These are phyloP conservation scores for Karalla daura DNA, from an alignment of 2,797 vertebrate genomes.

Conservation along the genomic window DNA sequence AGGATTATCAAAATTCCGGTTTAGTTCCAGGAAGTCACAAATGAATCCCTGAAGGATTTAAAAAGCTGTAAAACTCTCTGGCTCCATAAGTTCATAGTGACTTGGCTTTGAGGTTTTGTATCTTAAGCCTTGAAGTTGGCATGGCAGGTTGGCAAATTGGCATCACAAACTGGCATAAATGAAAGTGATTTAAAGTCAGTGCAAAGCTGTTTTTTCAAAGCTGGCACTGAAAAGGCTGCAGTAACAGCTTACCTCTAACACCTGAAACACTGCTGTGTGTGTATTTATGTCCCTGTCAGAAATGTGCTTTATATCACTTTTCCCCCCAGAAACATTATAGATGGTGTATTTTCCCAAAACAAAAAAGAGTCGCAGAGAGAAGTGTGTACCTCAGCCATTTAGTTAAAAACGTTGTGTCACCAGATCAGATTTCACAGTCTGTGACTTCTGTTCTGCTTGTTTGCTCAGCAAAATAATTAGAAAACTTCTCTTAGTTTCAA, in stretches of 20 bases:
- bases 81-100: constrained; percentile 42
- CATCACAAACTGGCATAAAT: constrained; percentile 19
- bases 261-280: constrained; percentile 13
- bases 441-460: neutral
- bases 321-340: neutral
- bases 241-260: constrained; percentile 32
- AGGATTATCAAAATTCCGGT: constrained; percentile 46
- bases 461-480: constrained; percentile 5
- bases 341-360: neutral
- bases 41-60: constrained; percentile 51
- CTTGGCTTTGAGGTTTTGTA: constrained; percentile 52
- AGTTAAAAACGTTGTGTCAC: neutral
- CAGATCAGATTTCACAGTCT: neutral
- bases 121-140: constrained; percentile 59
- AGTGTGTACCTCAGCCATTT: neutral
- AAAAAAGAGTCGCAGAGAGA: neutral
- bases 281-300: constrained; percentile 4
- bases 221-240: constrained; percentile 14
- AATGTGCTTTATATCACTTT: neutral
- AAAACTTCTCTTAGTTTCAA: constrained; percentile 8
- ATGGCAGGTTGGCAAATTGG: constrained; percentile 41
- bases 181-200: constrained; percentile 34
- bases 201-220: constrained; percentile 46
- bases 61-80: constrained; percentile 29
- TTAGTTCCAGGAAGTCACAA: constrained; percentile 35